phyloP scores from a whole-genome alignment of 2,797 vertebrate species.

The Bufotes viridis region DNA sequence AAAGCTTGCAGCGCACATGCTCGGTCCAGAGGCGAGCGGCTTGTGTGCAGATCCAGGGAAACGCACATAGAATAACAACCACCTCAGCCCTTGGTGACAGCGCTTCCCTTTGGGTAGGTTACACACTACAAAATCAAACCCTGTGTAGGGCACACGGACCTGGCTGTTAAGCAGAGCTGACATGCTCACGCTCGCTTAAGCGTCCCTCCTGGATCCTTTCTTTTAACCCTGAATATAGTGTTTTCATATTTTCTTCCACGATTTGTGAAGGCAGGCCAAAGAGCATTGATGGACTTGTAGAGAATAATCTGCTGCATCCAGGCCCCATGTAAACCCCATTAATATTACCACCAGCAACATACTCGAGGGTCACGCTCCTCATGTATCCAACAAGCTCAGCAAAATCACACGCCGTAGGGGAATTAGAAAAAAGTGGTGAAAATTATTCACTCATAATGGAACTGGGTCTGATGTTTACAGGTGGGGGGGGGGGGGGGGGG shows the following conservation, averaged over 20 bases:
- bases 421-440: too few relatives aligned
- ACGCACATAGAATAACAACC: conserved; percentile 17
- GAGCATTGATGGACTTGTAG: not conserved
- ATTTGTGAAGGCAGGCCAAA: not conserved
- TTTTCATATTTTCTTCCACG: not conserved
- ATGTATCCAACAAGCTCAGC: too few relatives aligned
- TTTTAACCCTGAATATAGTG: not conserved
- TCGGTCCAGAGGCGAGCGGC: not conserved
- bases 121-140: conserved; percentile 3
- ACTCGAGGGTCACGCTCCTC: too few relatives aligned
- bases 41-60: conserved; percentile 12
- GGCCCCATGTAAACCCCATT: not conserved
- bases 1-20: conserved; percentile 6
- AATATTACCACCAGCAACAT: not conserved
- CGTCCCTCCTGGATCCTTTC: not conserved
- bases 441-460: too few relatives aligned
- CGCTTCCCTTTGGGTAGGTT: conserved; percentile 28
- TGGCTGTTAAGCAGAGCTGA: conserved; percentile 7
- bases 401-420: too few relatives aligned
- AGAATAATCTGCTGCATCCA: not conserved
- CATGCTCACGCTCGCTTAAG: too few relatives aligned
- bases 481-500: too few relatives aligned
- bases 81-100: not conserved
- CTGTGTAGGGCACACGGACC: not conserved
- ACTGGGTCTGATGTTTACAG: too few relatives aligned